phyloP scores from a whole-genome alignment of 2,797 vertebrate species.

The Ambastaia sidthimunki region DNA sequence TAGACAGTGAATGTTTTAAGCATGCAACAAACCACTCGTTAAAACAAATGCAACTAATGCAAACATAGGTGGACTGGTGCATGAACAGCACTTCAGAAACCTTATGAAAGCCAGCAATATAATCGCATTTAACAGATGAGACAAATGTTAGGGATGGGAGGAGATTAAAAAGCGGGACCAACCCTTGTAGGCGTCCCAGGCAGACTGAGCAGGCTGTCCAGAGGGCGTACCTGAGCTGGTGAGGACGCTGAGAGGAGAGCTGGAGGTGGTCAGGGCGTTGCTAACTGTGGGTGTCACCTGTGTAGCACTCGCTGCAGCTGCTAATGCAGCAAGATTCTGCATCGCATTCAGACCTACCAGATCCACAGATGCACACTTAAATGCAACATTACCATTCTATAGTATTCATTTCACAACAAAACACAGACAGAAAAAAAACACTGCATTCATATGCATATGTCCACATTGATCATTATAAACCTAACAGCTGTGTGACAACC shows the following conservation, averaged over 20 bases:
- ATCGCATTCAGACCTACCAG: slow-evolving; percentile 91
- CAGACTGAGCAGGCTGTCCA: slow-evolving; percentile 56
- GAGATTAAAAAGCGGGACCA: slow-evolving; percentile 56
- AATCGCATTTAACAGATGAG: background rate
- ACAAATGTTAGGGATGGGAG: background rate
- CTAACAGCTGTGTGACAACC: background rate
- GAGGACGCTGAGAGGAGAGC: slow-evolving; percentile 91
- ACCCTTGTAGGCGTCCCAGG: slow-evolving; percentile 64
- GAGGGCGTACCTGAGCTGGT: slow-evolving; percentile 91
- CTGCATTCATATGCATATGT: background rate
- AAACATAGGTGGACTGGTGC: background rate
- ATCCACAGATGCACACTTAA: background rate
- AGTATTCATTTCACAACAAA: too few relatives aligned
- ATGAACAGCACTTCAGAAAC: background rate
- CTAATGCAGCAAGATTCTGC: slow-evolving; percentile 96
- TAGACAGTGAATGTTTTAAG: background rate
- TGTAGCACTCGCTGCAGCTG: slow-evolving; percentile 90
- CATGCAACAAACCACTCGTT: background rate
- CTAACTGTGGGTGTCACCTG: slow-evolving; percentile 89
- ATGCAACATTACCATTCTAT: background rate
- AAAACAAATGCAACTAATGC: background rate
- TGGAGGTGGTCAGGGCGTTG: slow-evolving; percentile 90
- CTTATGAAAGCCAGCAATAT: background rate
- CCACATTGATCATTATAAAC: background rate
- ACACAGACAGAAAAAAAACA: too few relatives aligned